Conservation (phyloP, 2,797 vertebrate genomes). For the Coendou prehensilis region DNA sequence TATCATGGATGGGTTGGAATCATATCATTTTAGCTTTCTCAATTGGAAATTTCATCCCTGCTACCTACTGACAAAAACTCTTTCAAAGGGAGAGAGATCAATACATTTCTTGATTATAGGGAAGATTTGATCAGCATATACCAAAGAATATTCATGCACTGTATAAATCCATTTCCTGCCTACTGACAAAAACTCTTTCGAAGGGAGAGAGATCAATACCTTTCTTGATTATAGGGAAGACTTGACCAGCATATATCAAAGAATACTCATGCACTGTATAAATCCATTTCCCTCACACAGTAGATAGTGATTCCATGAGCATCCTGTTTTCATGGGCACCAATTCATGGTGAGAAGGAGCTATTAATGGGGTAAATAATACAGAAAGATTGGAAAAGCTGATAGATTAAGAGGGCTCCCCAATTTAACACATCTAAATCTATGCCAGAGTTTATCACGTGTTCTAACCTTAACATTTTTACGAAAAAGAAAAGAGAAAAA, state of each 20-base stretch:
- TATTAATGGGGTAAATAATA: neutral
- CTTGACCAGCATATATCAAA: neutral
- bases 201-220: neutral
- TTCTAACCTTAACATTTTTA: neutral
- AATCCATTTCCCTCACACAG: neutral
- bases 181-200: neutral
- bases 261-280: neutral
- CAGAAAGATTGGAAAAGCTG: too few species aligned
- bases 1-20: neutral
- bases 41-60: neutral
- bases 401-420: neutral
- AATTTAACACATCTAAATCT: neutral
- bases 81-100: neutral
- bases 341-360: neutral
- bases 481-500: neutral
- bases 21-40: neutral
- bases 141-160: neutral
- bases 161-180: neutral
- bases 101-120: neutral
- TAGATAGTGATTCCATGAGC: neutral
- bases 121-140: neutral
- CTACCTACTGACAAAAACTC: neutral
- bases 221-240: neutral
- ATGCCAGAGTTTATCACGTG: neutral
- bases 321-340: neutral